Conservation (phyloP, 2,113 vertebrate genomes). For the Misgurnus mizolepis region DNA sequence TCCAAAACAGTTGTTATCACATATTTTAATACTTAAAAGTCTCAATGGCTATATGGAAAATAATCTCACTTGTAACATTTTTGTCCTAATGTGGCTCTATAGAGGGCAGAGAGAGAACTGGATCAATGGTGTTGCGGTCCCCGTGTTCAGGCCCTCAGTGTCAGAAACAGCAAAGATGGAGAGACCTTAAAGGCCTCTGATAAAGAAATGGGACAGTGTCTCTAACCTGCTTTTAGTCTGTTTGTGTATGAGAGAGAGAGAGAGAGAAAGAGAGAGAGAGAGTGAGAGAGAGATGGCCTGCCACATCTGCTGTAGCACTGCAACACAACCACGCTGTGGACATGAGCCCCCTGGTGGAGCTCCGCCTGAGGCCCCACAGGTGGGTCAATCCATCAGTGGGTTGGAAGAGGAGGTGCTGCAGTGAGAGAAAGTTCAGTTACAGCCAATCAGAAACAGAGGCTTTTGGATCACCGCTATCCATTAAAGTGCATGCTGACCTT, state of each 20-base stretch:
- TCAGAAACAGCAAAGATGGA: slow-evolving; percentile 6
- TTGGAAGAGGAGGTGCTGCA: slow-evolving; percentile 27
- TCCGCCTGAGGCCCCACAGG: slow-evolving; percentile 45
- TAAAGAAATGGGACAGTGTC: slow-evolving; percentile 29
- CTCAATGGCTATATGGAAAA: background rate
- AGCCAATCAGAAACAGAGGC: slow-evolving; percentile 16
- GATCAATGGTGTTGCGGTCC: background rate
- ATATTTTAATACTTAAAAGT: too few species aligned
- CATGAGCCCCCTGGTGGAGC: slow-evolving; percentile 38
- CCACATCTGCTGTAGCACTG: slow-evolving; percentile 20
- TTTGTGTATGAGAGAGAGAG: background rate
- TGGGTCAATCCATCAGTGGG: slow-evolving; percentile 71
- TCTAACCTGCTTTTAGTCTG: slow-evolving; percentile 12
- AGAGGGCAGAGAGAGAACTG: background rate
- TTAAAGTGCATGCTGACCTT: slow-evolving; percentile 49
- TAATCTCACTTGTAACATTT: slow-evolving; percentile 4
- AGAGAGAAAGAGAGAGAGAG: background rate
- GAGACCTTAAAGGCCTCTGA: slow-evolving; percentile 37
- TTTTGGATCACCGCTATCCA: slow-evolving; percentile 36
- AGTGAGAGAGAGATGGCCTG: slow-evolving; percentile 14
- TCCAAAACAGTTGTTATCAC: too few species aligned
- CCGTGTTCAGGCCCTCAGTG: slow-evolving; percentile 22
- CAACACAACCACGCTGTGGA: slow-evolving; percentile 30
- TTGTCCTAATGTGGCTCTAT: slow-evolving; percentile 26
- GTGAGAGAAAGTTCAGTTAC: slow-evolving; percentile 30